Evolutionary conservation across 2,888 invertebrate species (phyloP).

Genomic region (Anthophora plumipes): DNA sequence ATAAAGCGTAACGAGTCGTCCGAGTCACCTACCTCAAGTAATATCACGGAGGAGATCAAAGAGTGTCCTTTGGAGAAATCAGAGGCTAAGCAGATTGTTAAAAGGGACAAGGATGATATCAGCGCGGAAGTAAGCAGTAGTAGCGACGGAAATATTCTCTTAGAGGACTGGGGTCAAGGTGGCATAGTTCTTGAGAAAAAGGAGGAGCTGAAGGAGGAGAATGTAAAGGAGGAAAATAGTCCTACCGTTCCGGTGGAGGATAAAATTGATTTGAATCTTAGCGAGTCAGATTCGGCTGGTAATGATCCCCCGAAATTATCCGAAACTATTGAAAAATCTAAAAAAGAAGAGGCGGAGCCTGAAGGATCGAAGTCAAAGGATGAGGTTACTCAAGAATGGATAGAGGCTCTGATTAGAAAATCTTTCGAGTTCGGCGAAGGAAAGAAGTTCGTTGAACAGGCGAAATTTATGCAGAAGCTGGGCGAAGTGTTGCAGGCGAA

Average conservation of each 20-base stretch:
- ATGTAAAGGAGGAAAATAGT: neutral
- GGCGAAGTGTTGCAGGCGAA: constrained; percentile 77
- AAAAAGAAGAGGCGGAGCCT: constrained; percentile 29
- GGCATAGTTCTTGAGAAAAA: constrained; percentile 7
- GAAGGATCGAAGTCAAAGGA: constrained; percentile 67
- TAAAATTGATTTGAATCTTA: constrained; percentile 15
- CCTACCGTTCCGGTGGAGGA: neutral
- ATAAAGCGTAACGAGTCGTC: constrained; percentile 81
- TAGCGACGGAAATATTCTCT: constrained; percentile 59
- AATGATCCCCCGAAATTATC: constrained; percentile 9
- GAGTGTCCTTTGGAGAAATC: constrained; percentile 3
- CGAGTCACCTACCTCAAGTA: constrained; percentile 46
- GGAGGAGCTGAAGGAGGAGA: constrained; percentile 13
- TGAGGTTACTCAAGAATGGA: constrained; percentile 77
- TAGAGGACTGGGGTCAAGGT: constrained; percentile 50
- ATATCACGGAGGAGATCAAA: constrained; percentile 36
- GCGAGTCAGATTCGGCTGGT: constrained; percentile 40
- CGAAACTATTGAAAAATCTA: constrained; percentile 16
- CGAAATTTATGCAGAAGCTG: constrained; percentile 85
- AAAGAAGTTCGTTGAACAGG: constrained; percentile 82
- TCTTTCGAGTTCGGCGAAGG: constrained; percentile 78
- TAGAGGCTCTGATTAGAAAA: constrained; percentile 77
- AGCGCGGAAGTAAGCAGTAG: constrained; percentile 74
- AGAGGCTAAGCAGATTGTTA: neutral
- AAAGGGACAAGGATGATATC: constrained; percentile 62